Evolutionary conservation across 2,113 vertebrate species (phyloP), one percentile per base, ranked within the genome.

Genomic region (Mobula hypostoma): DNA sequence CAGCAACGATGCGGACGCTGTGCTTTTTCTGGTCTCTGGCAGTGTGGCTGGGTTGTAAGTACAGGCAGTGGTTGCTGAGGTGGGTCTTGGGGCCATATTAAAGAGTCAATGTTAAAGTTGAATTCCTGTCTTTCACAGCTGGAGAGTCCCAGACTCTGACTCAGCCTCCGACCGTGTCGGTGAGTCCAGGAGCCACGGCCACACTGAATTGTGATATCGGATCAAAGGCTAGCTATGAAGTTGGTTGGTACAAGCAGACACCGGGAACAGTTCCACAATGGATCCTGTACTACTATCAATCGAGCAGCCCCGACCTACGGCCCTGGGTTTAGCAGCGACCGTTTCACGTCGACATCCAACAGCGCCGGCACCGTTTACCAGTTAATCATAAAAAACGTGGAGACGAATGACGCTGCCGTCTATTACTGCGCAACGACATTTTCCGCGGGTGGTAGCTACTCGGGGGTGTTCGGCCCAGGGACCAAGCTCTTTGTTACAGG

Each of bases 361-460:
- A 95, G 95, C 78, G 78, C 8, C 0, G 32, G 92, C 79, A 95
- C 96, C 94, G 58, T 87, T 87, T 96, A 95, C 94, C 94, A 87
- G 29, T 95, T 96, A 80, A 95, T 94, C 40, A 96, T 96, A 56
- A 96, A 27, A 40, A 95, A 88, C 94, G 94, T 96, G 76, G 94
- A 95, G 78, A 94, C 94, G 56, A 83, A 87, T 95, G 96, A 96
- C 94, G 96, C 95, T 61, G 96, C 95, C 85, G 94, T 96, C 19
- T 96, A 96, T 96, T 95, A 95, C 95, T 96, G 96, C 95, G 0
- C 0, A 0, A 95, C 94, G 95, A 95, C 94, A 94, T 95, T 96
- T 24, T 0, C 0, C 29, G 94, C 96, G 94, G 94, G 0, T 66
- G 76, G 0, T 0, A 79, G 94, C 56, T 0, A 0, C 0, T n/a